Conservation (phyloP, 2,888 invertebrate species). For the Hedya salicella region DNA sequence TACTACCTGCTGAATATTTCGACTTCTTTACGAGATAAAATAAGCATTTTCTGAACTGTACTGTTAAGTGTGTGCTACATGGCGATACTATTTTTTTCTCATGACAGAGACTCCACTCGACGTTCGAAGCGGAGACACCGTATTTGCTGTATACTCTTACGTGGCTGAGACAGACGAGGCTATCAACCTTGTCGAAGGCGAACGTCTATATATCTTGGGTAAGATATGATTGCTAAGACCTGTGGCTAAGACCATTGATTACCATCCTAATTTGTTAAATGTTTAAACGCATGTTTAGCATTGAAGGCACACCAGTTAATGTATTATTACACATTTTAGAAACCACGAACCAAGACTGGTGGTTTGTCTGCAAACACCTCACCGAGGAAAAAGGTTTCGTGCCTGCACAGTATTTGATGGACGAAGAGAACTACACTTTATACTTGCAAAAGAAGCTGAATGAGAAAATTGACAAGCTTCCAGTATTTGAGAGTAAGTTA, state of each 20-base stretch:
- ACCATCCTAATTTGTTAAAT: too few relatives aligned
- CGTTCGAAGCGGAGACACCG: conserved; percentile 89
- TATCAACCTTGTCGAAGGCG: conserved; percentile 95
- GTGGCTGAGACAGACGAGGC: conserved; percentile 95
- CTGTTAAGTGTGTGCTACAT: too few relatives aligned
- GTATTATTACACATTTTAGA: conserved; percentile 73
- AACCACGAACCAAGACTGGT: conserved; percentile 95
- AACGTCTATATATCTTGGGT: conserved; percentile 93
- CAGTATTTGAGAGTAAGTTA: conserved; percentile 95
- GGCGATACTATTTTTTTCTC: conserved; percentile 1
- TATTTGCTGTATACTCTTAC: conserved; percentile 93
- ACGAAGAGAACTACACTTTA: conserved; percentile 91
- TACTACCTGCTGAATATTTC: too few relatives aligned
- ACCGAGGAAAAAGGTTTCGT: conserved; percentile 97
- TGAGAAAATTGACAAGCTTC: conserved; percentile 95
- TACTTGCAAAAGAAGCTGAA: conserved; percentile 95
- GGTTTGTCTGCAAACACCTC: conserved; percentile 95
- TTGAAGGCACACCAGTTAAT: too few relatives aligned
- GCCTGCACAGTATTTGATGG: conserved; percentile 95
- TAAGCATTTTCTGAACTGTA: too few relatives aligned
- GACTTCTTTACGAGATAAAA: too few relatives aligned
- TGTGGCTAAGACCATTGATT: too few relatives aligned
- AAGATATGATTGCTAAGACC: not conserved
- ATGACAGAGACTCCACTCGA: conserved; percentile 74
- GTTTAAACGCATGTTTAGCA: too few relatives aligned